Evolutionary conservation across 2,888 invertebrate genomes (phyloP), one percentile per base, ranked within the genome.

Genomic region (Drosophila kanekoi): DNA sequence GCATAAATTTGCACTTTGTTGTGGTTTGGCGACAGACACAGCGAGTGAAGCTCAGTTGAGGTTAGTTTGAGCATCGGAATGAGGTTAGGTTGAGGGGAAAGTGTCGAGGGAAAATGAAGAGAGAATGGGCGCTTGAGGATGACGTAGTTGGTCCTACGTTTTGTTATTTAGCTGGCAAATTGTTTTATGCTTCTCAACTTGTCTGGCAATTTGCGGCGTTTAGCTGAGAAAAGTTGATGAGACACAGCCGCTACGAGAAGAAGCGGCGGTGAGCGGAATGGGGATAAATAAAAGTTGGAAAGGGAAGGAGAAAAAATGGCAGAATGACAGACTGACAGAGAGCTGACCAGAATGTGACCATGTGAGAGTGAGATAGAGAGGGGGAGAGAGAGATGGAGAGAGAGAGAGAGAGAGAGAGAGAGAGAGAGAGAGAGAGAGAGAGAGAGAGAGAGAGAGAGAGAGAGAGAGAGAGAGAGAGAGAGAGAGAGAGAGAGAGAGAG

Each of bases 1-100:
- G 87, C 85, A 85, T 87, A 82, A 87, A 84, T 82, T 80, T 85
- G 79, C 79, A 82, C 84, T 84, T 84, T 87, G 84, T 87, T 87
- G 87, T 80, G 85, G 84, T 71, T 72, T 68, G 77, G 49, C 47
- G 62, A 59, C 58, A 72, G 20, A 41, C 37, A 16, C 20, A 44
- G n/a, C 14, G n/a, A 54, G 6, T 33, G 41, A 47, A 71, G 44
- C 66, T 65, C 54, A 49, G 63, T 48, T 65, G 37, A 62, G 67
- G 64, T 62, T 62, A 56, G 58, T 45, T 70, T 54, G 53, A 69
- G 56, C 44, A 32, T 18, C 41, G 54, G 57, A 67, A 48, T 59
- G 65, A 59, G 51, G 54, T 41, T 58, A 38, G 45, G 41, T 28
- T 28, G 33, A 37, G 41, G 9, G n/a, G n/a, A n/a, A n/a, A n/a